A percentile compares a stretch with the other conserved stretches of the same genome.
Conservation (phyloP, 1,140 invertebrate genomes). For the Drosophila rhopaloa region DNA sequence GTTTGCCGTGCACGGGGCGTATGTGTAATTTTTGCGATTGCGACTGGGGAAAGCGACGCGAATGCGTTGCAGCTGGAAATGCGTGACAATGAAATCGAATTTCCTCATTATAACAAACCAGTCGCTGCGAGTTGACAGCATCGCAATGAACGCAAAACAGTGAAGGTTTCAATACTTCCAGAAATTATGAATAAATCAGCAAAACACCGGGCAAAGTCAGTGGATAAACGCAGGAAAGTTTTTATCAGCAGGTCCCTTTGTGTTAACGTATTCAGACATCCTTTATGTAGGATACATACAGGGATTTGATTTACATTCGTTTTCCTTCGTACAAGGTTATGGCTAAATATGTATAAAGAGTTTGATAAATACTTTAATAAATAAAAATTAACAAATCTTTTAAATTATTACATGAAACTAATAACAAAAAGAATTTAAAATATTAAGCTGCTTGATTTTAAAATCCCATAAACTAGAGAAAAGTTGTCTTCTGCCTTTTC, state of each 20-base stretch:
- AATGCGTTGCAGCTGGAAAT: constrained; percentile 27
- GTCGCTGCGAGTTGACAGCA: constrained; percentile 11
- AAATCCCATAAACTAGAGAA: no score
- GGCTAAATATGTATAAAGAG: no score
- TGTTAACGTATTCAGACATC: constrained; percentile 20
- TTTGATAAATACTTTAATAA: neutral
- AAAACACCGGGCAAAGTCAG: neutral
- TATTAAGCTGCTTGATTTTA: no score
- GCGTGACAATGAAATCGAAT: constrained; percentile 81
- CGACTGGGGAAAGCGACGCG: neutral
- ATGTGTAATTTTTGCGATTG: constrained; percentile 68
- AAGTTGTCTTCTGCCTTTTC: no score
- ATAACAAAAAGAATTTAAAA: no score
- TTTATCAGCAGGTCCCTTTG: constrained; percentile 1
- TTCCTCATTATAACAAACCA: constrained; percentile 75
- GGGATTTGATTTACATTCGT: constrained; percentile 35
- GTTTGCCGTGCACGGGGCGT: constrained; percentile 60
- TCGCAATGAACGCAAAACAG: constrained; percentile 6
- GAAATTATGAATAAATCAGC: constrained; percentile 28
- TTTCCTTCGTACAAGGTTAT: neutral
- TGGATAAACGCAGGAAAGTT: neutral
- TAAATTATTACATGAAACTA: no score
- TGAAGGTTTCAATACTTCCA: constrained; percentile 13
- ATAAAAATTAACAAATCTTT: no score
- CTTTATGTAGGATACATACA: constrained; percentile 17